phyloP scores from a whole-genome alignment of 1,140 invertebrate species.

The Tribolium castaneum region DNA sequence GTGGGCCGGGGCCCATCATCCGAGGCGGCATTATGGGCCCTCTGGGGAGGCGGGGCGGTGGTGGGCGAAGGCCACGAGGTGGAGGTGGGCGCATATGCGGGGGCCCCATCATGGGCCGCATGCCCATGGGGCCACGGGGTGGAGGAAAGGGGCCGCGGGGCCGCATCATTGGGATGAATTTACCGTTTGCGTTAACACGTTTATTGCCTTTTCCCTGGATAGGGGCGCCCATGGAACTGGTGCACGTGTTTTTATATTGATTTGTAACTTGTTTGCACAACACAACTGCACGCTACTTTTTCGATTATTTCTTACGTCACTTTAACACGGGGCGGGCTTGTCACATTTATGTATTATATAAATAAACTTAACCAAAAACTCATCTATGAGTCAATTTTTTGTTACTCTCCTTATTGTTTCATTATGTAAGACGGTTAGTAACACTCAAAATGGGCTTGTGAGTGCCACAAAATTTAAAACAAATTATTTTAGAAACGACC shows the following conservation, averaged over 20 bases:
- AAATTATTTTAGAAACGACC: neutral
- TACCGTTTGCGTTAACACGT: conserved; percentile 42
- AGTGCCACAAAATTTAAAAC: neutral
- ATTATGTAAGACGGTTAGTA: neutral
- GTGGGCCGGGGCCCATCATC: conserved; percentile 52
- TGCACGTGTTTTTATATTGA: neutral
- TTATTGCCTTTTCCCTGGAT: conserved; percentile 51
- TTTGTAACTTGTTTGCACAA: conserved; percentile 11
- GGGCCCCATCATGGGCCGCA: conserved; percentile 35
- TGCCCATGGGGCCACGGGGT: conserved; percentile 11
- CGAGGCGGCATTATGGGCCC: conserved; percentile 44
- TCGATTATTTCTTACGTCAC: conserved; percentile 4
- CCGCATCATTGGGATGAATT: conserved; percentile 34
- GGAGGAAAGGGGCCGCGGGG: conserved; percentile 13
- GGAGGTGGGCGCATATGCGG: conserved; percentile 18
- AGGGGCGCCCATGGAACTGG: conserved; percentile 50
- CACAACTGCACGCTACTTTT: neutral
- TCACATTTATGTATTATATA: neutral
- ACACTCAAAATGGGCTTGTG: neutral
- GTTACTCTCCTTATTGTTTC: neutral
- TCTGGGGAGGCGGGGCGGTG: conserved; percentile 26
- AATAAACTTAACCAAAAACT: too few relatives aligned
- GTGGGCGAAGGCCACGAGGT: neutral
- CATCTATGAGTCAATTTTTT: too few relatives aligned
- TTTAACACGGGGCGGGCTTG: neutral